phyloP scores from a whole-genome alignment of 1,140 invertebrate genomes.

The Tenebrio molitor region DNA sequence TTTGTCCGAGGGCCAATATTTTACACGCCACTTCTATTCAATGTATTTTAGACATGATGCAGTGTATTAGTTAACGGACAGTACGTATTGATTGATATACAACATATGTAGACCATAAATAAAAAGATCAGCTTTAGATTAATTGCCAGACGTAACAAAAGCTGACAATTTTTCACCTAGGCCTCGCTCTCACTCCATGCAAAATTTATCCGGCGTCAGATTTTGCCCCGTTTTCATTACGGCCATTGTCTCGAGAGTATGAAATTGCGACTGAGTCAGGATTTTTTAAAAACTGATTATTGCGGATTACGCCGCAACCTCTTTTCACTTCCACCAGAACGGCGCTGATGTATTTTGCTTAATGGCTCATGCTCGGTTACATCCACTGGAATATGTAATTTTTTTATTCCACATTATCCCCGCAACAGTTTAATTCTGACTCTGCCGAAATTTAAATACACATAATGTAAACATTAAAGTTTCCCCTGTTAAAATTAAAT shows the following conservation, averaged over 20 bases:
- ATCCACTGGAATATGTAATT: neutral
- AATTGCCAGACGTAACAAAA: constrained; percentile 14
- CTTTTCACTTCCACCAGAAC: neutral
- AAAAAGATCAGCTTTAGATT: constrained; percentile 25
- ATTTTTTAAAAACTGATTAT: neutral
- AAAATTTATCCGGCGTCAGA: no score
- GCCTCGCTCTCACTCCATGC: no score
- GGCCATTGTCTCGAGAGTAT: neutral
- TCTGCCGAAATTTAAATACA: neutral
- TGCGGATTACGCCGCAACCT: no score
- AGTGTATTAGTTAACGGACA: constrained; percentile 31
- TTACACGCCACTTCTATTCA: constrained; percentile 40
- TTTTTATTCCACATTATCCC: neutral
- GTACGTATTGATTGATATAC: constrained; percentile 37
- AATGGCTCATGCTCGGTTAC: neutral
- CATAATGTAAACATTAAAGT: constrained; percentile 6
- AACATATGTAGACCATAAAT: constrained; percentile 32
- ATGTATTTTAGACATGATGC: constrained; percentile 35
- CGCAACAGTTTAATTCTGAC: neutral
- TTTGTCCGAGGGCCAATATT: constrained; percentile 38
- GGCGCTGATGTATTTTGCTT: no score
- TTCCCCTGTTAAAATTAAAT: neutral
- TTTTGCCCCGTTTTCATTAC: no score
- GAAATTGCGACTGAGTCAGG: neutral
- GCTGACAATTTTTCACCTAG: constrained; percentile 6